Percentiles rank a stretch among this genome's conserved stretches.
phyloP scores from a whole-genome alignment of 2,113 vertebrate genomes.

The Hystrix brachyura region DNA sequence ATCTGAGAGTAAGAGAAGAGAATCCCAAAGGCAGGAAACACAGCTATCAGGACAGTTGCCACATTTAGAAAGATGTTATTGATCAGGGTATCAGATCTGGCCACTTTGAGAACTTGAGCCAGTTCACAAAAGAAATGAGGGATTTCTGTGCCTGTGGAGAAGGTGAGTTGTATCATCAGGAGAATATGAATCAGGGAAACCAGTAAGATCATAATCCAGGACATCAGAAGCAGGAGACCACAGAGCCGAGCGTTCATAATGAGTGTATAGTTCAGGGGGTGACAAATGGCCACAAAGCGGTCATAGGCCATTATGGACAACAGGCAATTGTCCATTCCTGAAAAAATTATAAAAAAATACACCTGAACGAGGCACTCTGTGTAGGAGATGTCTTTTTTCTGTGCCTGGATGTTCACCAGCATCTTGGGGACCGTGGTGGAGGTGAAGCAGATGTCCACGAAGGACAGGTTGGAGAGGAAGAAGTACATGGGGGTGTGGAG shows the following conservation, averaged over 20 bases:
- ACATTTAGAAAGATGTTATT: constrained; percentile 25
- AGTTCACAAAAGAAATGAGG: constrained; percentile 54
- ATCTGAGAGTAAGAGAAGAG: constrained; percentile 59
- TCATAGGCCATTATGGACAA: constrained; percentile 1
- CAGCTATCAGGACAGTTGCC: neutral
- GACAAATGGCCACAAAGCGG: constrained; percentile 20
- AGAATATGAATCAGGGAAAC: neutral
- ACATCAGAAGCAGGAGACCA: neutral
- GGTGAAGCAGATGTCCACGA: neutral
- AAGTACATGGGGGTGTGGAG: neutral
- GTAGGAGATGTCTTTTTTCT: constrained; percentile 47
- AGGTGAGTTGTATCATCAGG: neutral
- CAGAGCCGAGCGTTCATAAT: constrained; percentile 38
- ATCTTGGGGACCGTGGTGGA: neutral
- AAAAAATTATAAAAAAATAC: constrained; percentile 42
- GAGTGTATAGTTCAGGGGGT: constrained; percentile 5
- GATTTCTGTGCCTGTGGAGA: neutral
- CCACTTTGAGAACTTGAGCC: neutral
- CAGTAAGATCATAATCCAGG: neutral
- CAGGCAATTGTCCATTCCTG: constrained; percentile 31
- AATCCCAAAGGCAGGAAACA: constrained; percentile 3
- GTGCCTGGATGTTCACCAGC: constrained; percentile 14
- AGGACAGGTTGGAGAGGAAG: neutral
- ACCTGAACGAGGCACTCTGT: neutral
- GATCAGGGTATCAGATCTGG: constrained; percentile 8